A percentile compares a stretch with the other conserved stretches of the same genome.
Evolutionary conservation across 2,797 vertebrate species (phyloP).

Genomic region (Girardinus metallicus): DNA sequence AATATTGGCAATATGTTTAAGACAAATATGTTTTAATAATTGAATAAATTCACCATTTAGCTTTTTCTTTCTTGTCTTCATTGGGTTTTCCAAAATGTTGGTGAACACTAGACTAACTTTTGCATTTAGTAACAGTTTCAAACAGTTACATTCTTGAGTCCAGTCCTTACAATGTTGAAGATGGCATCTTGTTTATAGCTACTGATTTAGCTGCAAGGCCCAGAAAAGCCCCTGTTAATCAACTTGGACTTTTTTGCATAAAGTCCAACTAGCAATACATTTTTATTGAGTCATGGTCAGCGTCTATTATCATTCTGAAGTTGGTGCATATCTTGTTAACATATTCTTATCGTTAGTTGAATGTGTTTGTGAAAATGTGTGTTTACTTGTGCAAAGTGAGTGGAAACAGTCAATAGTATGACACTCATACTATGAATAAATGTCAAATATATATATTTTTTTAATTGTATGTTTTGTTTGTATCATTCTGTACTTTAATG

Average conservation of each 20-base stretch:
- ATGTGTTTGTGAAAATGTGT: neutral
- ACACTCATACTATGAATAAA: too few species aligned
- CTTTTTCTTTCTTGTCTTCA: neutral
- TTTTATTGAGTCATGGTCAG: neutral
- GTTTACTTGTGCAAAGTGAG: too few species aligned
- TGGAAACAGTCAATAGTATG: too few species aligned
- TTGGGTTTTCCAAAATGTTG: neutral
- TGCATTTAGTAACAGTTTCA: neutral
- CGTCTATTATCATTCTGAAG: neutral
- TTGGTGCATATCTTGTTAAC: neutral
- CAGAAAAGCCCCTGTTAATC: neutral
- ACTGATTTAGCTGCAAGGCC: neutral
- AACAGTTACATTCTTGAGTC: neutral
- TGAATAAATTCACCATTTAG: neutral
- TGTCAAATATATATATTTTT: neutral
- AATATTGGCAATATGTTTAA: neutral
- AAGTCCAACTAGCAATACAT: neutral
- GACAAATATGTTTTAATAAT: neutral
- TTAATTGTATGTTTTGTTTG: neutral
- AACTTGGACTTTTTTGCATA: too few species aligned
- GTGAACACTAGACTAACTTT: neutral
- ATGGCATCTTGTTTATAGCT: neutral
- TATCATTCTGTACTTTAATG: neutral
- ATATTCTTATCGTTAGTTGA: neutral
- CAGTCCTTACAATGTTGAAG: neutral